Base-by-base conservation (phyloP, 2,888 invertebrate species). In the Pollenia griseotomentosa region DNA sequence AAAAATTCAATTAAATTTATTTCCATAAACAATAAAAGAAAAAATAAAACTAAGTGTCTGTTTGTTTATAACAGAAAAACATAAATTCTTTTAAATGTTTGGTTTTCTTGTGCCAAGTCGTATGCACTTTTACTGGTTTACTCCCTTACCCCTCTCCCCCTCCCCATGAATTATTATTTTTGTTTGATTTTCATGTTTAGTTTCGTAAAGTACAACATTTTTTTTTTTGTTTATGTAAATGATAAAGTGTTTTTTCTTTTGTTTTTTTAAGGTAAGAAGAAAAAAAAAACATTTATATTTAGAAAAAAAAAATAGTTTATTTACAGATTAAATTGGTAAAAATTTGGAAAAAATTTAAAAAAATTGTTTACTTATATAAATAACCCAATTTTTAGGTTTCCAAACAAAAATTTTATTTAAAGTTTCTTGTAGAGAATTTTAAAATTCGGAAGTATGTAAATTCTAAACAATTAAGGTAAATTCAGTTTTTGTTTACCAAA, bases 1-100 rank as follows among this genome's bases (percentile, higher is more conserved):
- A 11, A 12, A 7, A 46, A 40, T 14, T 46, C 19, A 80, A 81
- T 73, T 85, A 55, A 59, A 66, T 73, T 80, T 84, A 89, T 88
- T 89, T 89, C 81, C 86, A 88, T 89, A 90, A 91, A 90, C 81
- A 81, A 70, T 53, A 77, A 59, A 66, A 66, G 71, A 51, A 63
- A 71, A 74, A 71, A 85, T 57, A 57, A 51, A 61, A n/a, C 12
- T 73, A 14, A 70, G 59, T n/a, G 14, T 33, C 33, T 53, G 71
- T 59, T 81, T 81, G 74, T 73, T 61, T 83, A 83, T 68, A 63
- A 66, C 68, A 68, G 48, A 46, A 57, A 16, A 19, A 71, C 77
- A 23, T 23, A 23, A 55, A 63, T 79, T 70, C 44, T 71, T 75
- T 51, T 7, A 42, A 70, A 65, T 77, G 11, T 77, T 77, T 77